These are phyloP conservation scores for Tolypeutes matacus DNA, from an alignment of 2,797 vertebrate species.

Conservation along the genomic window DNA sequence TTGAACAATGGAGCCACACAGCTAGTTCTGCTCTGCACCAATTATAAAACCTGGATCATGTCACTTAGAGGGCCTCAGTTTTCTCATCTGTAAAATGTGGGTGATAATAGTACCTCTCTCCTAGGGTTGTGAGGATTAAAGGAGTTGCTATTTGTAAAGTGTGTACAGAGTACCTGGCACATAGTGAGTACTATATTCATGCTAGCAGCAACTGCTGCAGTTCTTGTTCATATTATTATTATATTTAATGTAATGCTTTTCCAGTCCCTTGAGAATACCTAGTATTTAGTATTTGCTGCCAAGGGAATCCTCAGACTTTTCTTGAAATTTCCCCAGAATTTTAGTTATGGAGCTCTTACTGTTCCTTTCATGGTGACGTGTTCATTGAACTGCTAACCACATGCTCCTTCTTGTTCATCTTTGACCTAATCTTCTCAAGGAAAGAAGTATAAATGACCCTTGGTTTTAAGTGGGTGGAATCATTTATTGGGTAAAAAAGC, in stretches of 20 bases:
- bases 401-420: neutral
- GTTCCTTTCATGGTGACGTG: no score
- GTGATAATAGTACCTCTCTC: neutral
- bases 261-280: neutral
- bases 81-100: neutral
- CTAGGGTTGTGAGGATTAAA: neutral
- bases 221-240: neutral
- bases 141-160: neutral
- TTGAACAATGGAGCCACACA: neutral
- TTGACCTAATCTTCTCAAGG: neutral
- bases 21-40: neutral
- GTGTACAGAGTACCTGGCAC: neutral
- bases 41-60: fast-evolving
- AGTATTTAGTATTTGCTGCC: neutral
- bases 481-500: neutral
- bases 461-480: neutral
- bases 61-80: neutral
- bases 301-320: neutral
- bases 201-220: neutral
- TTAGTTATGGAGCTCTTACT: neutral
- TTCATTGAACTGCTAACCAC: neutral
- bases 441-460: neutral
- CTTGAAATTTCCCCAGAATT: neutral
- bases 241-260: neutral
- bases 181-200: neutral